These are phyloP conservation scores for Tachyglossus aculeatus DNA, from an alignment of 2,797 vertebrate genomes.

Conservation along the genomic window DNA sequence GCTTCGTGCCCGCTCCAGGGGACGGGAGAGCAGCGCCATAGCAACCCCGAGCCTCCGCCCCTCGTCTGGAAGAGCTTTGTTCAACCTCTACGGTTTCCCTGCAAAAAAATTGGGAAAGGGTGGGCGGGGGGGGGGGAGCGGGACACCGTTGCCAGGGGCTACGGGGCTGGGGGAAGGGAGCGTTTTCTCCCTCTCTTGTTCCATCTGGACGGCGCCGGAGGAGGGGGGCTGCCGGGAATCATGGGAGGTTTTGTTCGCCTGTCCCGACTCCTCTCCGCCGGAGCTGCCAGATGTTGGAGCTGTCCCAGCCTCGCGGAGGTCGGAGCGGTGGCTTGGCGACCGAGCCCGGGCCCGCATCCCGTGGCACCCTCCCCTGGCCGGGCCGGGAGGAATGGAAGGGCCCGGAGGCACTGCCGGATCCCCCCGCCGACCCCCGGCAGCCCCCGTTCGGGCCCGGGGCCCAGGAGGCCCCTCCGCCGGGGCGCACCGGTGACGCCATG, in stretches of 20 bases:
- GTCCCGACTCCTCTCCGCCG: conserved; percentile 82
- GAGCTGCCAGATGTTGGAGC: conserved; percentile 84
- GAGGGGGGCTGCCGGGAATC: conserved; percentile 73
- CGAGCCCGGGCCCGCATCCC: background rate
- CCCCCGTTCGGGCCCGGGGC: conserved; percentile 9
- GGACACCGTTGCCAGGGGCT: conserved; percentile 82
- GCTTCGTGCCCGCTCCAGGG: conserved; percentile 76
- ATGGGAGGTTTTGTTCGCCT: conserved; percentile 80
- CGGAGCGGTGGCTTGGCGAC: conserved; percentile 23
- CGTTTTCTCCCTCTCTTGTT: conserved; percentile 57
- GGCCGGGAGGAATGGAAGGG: conserved; percentile 42
- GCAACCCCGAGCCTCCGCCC: conserved; percentile 73
- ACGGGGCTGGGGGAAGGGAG: conserved; percentile 66
- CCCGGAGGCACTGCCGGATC: conserved; percentile 8
- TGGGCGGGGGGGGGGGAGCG: conserved; percentile 75
- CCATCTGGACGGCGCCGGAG: conserved; percentile 59
- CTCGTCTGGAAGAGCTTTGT: conserved; percentile 64
- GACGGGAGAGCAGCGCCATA: conserved; percentile 83
- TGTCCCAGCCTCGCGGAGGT: conserved; percentile 42
- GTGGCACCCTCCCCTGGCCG: background rate
- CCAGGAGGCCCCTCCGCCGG: background rate
- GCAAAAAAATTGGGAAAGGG: conserved; percentile 39
- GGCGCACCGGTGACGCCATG: conserved; percentile 71
- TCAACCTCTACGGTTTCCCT: conserved; percentile 61
- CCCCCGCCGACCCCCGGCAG: conserved; percentile 2